Base-by-base conservation (phyloP, 23 tunicate genomes). In the Halocynthia roretzi region DNA sequence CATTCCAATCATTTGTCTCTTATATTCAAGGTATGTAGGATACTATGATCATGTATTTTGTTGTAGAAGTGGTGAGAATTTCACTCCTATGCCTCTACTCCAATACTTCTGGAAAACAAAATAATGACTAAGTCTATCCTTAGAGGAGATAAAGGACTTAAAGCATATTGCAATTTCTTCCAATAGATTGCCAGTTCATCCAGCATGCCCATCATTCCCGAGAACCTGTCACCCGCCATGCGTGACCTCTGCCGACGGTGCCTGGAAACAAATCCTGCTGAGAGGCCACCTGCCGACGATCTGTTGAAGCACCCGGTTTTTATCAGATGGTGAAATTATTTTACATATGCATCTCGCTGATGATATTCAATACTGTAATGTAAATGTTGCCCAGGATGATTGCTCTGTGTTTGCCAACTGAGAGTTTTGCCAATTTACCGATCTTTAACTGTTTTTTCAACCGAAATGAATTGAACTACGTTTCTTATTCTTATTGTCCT, bases 1-100 rank as follows among this genome's bases (percentile, higher is more conserved):
- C 90, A 90, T 72, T 90, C 97, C 67, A 90, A 90, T 64, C 97
- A 90, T 71, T 77, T 90, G 11, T 88, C 97, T 7, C 86, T 90
- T n/a, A 89, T 89, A 54, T 89, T 89, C 53, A 89, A 83, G 80
- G 96, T 89, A 18, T 50, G 50, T 44, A 22, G 2, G 64, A 60
- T 15, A 60, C n/a, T 0, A 60, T 60, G 64, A 17, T 67, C 31
- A 15, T 31, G 44, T 31, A 31, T 31, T 31, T 31, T 31, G 44
- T 31, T 31, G 44, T 31, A 31, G 4, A 31, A 31, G 44, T 31
- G 44, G 44, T 31, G 44, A 31, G 44, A 31, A 31, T 31, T 31
- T 31, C 44, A 31, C 44, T 1, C 44, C 44, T 31, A 31, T 31
- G 4, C n/a, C 62, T 60, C 17, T 60, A 60, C 17, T 60, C 17